Conservation (phyloP, 2,888 invertebrate genomes). For the Seira ritae region DNA sequence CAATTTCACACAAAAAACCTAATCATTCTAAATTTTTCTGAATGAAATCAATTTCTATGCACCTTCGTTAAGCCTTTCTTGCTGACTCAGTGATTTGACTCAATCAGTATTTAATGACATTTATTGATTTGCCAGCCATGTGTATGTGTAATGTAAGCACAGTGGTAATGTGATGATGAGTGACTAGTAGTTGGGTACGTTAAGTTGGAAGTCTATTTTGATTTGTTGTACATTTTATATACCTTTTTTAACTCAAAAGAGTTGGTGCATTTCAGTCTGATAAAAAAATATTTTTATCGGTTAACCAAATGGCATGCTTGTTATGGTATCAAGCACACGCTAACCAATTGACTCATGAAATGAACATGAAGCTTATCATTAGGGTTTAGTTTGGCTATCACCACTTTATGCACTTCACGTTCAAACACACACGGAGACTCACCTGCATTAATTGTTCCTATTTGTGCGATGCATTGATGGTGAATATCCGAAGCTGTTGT, state of each 20-base stretch:
- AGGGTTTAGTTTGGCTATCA: background rate
- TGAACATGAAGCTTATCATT: background rate
- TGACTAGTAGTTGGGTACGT: too few relatives aligned
- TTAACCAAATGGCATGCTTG: background rate
- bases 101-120: too few relatives aligned
- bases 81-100: too few relatives aligned
- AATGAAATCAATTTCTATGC: too few relatives aligned
- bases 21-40: too few relatives aligned
- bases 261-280: background rate
- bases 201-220: too few relatives aligned
- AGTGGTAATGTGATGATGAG: too few relatives aligned
- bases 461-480: background rate
- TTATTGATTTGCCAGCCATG: too few relatives aligned
- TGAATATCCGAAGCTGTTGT: background rate
- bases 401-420: background rate
- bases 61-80: too few relatives aligned
- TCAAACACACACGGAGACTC: background rate
- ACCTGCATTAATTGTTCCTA: conserved; percentile 7
- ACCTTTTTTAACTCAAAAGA: background rate
- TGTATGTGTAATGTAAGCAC: too few relatives aligned
- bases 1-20: too few relatives aligned
- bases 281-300: background rate
- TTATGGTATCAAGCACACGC: background rate
- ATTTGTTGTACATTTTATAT: background rate
- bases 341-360: too few relatives aligned